Evolutionary conservation across 2,797 vertebrate species (phyloP).

Genomic region (Emys orbicularis): DNA sequence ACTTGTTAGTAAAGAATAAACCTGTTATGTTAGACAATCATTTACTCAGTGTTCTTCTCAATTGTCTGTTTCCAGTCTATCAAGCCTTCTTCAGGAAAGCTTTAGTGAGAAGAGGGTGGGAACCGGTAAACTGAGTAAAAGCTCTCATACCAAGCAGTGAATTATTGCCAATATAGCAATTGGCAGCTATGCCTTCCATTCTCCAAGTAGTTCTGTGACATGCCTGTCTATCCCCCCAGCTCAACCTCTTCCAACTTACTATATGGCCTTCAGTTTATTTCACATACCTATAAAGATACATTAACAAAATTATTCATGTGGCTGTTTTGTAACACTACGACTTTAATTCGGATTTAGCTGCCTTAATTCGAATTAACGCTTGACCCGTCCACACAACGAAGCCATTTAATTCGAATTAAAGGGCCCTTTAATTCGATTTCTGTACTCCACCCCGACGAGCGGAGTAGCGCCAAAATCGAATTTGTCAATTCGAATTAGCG

Average conservation of each 20-base stretch:
- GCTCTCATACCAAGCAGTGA: background rate
- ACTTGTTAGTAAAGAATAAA: background rate
- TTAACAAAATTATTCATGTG: background rate
- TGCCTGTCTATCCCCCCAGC: background rate
- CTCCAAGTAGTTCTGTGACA: background rate
- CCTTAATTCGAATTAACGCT: no score
- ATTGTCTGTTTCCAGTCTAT: no score
- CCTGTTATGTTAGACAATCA: background rate
- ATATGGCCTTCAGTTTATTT: background rate
- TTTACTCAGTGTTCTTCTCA: background rate
- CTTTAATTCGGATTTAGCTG: no score
- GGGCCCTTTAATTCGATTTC: no score
- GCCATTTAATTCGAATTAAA: no score
- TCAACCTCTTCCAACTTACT: background rate
- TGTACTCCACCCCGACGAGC: no score
- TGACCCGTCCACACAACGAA: no score
- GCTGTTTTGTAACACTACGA: background rate
- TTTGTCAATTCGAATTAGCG: no score
- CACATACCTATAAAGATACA: background rate
- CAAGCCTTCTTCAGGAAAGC: background rate
- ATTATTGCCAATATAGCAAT: background rate
- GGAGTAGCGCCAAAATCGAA: no score
- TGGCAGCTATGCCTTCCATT: background rate
- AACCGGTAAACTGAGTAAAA: background rate
- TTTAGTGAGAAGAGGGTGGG: background rate